These are phyloP conservation scores for Trypoxylon attenuatum DNA, from an alignment of 2,888 invertebrate species.

Conservation along the genomic window DNA sequence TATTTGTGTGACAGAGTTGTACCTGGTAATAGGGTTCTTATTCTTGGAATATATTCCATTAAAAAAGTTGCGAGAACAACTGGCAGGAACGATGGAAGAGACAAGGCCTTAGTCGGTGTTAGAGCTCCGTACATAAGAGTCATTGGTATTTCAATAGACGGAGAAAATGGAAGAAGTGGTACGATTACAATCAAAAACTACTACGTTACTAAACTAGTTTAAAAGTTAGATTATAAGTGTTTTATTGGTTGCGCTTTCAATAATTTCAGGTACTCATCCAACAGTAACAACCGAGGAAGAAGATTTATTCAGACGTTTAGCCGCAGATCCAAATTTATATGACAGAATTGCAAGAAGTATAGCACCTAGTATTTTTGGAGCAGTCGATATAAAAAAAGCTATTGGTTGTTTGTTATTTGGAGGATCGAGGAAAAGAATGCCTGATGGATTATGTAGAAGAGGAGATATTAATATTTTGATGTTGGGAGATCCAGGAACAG, in stretches of 20 bases:
- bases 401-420: conserved; percentile 97
- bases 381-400: conserved; percentile 95
- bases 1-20: conserved; percentile 95
- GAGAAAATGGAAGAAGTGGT: conserved; percentile 81
- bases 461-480: conserved; percentile 97
- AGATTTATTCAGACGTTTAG: conserved; percentile 88
- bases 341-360: conserved; percentile 92
- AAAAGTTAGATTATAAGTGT: background rate
- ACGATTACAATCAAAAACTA: conserved; percentile 5
- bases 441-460: conserved; percentile 95
- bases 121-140: conserved; percentile 96
- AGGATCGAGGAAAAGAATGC: conserved; percentile 90
- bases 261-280: conserved; percentile 58
- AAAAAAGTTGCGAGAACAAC: conserved; percentile 86
- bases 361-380: conserved; percentile 98
- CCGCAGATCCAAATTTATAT: conserved; percentile 90
- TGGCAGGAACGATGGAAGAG: conserved; percentile 81
- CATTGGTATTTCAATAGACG: conserved; percentile 92
- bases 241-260: background rate
- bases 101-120: conserved; percentile 91
- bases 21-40: conserved; percentile 95
- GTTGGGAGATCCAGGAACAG: conserved; percentile 98
- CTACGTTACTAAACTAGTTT: background rate
- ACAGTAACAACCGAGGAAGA: conserved; percentile 83
- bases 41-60: conserved; percentile 97